Conservation (phyloP, 2,113 vertebrate genomes). For the Merops nubicus region DNA sequence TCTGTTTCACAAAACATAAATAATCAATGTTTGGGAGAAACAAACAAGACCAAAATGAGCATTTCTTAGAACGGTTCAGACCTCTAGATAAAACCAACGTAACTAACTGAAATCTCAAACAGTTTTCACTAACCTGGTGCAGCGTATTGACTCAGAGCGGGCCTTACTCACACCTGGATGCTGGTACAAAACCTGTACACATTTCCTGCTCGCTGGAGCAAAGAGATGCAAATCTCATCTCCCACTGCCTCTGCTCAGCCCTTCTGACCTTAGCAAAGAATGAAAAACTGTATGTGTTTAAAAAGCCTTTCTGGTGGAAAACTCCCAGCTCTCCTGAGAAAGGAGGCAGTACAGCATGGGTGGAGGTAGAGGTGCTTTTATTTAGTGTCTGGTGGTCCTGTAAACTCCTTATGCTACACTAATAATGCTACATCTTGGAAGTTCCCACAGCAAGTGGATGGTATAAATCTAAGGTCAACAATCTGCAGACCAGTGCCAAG, state of each 20-base stretch:
- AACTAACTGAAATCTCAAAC: neutral
- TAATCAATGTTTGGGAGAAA: neutral
- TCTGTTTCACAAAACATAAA: neutral
- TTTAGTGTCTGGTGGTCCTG: neutral
- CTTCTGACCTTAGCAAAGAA: neutral
- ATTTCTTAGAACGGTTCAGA: neutral
- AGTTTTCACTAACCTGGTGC: neutral
- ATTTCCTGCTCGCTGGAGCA: neutral
- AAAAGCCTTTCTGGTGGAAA: neutral
- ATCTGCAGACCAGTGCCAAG: constrained; percentile 5
- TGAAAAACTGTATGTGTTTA: neutral
- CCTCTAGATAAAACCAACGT: neutral
- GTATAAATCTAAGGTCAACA: neutral
- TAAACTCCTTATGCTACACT: neutral
- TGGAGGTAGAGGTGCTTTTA: neutral
- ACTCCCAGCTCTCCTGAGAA: neutral
- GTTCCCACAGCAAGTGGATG: neutral
- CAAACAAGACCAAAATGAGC: neutral
- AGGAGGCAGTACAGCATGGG: neutral
- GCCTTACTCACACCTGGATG: neutral
- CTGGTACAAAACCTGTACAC: neutral
- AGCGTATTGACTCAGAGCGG: neutral
- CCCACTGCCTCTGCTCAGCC: neutral
- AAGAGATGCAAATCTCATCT: neutral
- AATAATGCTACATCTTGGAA: neutral